Evolutionary conservation across 2,888 invertebrate species (phyloP).

Genomic region (Coelinius sp.): DNA sequence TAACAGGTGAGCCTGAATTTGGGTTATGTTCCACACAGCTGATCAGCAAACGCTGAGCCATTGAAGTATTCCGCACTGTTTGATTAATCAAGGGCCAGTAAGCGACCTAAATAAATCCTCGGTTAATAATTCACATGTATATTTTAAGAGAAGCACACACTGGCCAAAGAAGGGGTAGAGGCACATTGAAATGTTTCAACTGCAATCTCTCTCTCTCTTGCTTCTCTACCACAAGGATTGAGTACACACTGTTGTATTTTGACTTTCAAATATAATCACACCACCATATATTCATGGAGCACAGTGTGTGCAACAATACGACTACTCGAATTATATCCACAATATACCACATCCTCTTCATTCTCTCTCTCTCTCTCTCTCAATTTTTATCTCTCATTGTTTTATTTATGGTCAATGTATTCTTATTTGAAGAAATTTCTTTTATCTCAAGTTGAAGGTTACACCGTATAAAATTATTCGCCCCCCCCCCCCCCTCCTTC

Average conservation of each 20-base stretch:
- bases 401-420: constrained; percentile 18
- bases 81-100: neutral
- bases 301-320: constrained; percentile 12
- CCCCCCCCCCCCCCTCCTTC: constrained; percentile 2
- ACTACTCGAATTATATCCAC: neutral
- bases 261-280: constrained; percentile 17
- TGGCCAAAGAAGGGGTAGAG: neutral
- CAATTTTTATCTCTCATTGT: constrained; percentile 13
- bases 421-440: constrained; percentile 14
- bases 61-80: neutral
- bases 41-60: neutral
- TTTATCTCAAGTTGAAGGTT: constrained; percentile 18
- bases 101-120: neutral
- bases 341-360: constrained; percentile 35
- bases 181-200: constrained; percentile 4
- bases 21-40: neutral
- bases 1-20: constrained; percentile 27
- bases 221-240: constrained; percentile 3
- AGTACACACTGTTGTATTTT: constrained; percentile 6
- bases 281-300: neutral
- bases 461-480: constrained; percentile 29
- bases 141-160: neutral
- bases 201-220: neutral
- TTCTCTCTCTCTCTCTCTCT: constrained; percentile 33
- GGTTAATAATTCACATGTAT: neutral